Conservation (phyloP, 2,797 vertebrate genomes). For the Anas flavirostris region DNA sequence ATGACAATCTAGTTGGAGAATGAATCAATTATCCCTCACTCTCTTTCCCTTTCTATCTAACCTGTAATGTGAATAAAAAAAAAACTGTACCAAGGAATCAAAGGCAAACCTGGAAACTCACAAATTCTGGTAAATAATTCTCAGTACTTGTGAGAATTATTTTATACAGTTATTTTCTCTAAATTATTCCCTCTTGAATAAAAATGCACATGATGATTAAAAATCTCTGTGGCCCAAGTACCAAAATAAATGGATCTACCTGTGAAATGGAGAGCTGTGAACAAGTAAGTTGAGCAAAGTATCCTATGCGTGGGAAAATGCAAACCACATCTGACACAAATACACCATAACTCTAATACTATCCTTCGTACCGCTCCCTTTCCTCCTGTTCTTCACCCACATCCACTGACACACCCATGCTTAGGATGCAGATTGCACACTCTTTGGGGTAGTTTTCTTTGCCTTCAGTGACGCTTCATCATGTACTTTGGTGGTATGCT, state of each 20-base stretch:
- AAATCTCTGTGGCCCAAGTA: background rate
- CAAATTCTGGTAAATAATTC: background rate
- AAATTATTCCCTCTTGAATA: background rate
- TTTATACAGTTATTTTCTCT: background rate
- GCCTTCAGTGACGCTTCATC: background rate
- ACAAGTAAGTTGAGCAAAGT: background rate
- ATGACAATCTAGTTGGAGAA: background rate
- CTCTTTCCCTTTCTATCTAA: background rate
- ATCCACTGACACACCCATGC: background rate
- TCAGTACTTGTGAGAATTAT: background rate
- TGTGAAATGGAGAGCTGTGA: background rate
- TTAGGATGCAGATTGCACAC: background rate
- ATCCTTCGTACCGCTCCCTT: background rate
- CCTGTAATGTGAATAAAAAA: background rate
- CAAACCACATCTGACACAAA: conserved; percentile 3
- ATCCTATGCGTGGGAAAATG: background rate
- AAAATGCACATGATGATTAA: background rate
- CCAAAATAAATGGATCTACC: background rate
- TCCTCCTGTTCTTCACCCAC: background rate
- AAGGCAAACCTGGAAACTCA: background rate
- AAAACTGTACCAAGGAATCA: background rate
- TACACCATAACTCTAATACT: background rate
- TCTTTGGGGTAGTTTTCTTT: background rate
- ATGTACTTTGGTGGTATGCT: accelerated
- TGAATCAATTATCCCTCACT: background rate